These are phyloP conservation scores for Epirrhoe tristata DNA, from an alignment of 2,888 invertebrate genomes.

Conservation along the genomic window DNA sequence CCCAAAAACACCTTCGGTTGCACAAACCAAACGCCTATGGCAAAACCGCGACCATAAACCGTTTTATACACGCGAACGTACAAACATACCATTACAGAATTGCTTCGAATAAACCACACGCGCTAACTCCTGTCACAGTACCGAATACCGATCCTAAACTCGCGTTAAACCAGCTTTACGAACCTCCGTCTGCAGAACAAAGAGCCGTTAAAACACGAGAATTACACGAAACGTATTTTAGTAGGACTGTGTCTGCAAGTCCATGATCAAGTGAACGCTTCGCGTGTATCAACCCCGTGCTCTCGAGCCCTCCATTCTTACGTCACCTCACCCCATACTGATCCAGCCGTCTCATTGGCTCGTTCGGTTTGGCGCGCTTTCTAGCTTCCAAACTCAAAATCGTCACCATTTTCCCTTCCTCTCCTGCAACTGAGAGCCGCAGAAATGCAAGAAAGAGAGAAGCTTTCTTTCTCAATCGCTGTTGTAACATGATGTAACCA, in stretches of 20 bases:
- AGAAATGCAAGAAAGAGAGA: slow-evolving; percentile 64
- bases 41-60: slow-evolving; percentile 79
- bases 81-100: slow-evolving; percentile 69
- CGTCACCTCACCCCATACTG: slow-evolving; percentile 84
- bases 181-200: slow-evolving; percentile 68
- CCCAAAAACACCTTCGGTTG: slow-evolving; percentile 79
- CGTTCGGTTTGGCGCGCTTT: slow-evolving; percentile 83
- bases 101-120: slow-evolving; percentile 78
- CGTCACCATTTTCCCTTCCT: slow-evolving; percentile 56
- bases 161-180: slow-evolving; percentile 71
- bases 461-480: slow-evolving; percentile 56
- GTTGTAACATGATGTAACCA: slow-evolving; percentile 78
- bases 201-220: slow-evolving; percentile 73
- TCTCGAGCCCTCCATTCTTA: slow-evolving; percentile 68
- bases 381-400: slow-evolving; percentile 62
- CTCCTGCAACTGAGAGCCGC: slow-evolving; percentile 55
- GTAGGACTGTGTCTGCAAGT: slow-evolving; percentile 71
- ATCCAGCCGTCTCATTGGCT: slow-evolving; percentile 63
- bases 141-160: slow-evolving; percentile 66
- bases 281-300: slow-evolving; percentile 80
- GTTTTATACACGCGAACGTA: slow-evolving; percentile 68
- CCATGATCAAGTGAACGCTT: slow-evolving; percentile 79
- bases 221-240: slow-evolving; percentile 63
- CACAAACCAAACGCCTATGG: slow-evolving; percentile 75
- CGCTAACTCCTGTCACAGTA: slow-evolving; percentile 70